Evolutionary conservation across 2,797 vertebrate genomes (phyloP).

Genomic region (Jordanella pulchra): DNA sequence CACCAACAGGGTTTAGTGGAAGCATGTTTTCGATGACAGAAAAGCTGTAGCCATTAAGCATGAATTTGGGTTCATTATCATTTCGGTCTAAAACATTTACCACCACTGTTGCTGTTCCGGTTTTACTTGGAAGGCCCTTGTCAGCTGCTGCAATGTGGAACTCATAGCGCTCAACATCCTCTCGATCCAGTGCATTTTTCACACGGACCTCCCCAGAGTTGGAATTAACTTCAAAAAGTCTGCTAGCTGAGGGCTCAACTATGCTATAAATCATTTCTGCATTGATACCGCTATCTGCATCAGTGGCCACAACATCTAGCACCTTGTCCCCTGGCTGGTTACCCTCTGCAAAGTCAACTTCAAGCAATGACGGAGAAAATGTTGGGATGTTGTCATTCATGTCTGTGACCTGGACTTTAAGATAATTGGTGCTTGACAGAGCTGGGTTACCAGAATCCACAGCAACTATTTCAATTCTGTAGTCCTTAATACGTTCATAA

Average conservation of each 20-base stretch:
- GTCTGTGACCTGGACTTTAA: conserved; percentile 94
- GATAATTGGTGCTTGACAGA: conserved; percentile 94
- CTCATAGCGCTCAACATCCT: conserved; percentile 87
- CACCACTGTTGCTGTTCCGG: conserved; percentile 91
- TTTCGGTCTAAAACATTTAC: conserved; percentile 93
- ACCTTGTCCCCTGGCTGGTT: conserved; percentile 89
- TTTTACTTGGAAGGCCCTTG: conserved; percentile 91
- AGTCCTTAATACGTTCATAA: conserved; percentile 91
- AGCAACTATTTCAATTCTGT: conserved; percentile 94
- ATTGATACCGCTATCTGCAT: conserved; percentile 93
- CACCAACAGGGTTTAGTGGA: conserved; percentile 92
- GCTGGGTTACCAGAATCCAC: conserved; percentile 97
- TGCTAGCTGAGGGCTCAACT: conserved; percentile 76
- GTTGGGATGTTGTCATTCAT: conserved; percentile 92
- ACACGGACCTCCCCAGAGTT: conserved; percentile 89
- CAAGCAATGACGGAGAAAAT: conserved; percentile 87
- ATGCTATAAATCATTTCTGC: conserved; percentile 91
- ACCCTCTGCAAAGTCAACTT: conserved; percentile 91
- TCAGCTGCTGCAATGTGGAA: conserved; percentile 91
- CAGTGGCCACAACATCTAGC: conserved; percentile 85
- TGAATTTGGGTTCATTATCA: conserved; percentile 98
- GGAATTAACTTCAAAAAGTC: conserved; percentile 88
- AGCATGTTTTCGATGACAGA: conserved; percentile 97
- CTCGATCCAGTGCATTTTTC: conserved; percentile 89
- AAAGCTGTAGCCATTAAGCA: conserved; percentile 95